A percentile compares a stretch with the other conserved stretches of the same genome.
phyloP scores from a whole-genome alignment of 1,140 invertebrate genomes.

The Eumeta japonica region DNA sequence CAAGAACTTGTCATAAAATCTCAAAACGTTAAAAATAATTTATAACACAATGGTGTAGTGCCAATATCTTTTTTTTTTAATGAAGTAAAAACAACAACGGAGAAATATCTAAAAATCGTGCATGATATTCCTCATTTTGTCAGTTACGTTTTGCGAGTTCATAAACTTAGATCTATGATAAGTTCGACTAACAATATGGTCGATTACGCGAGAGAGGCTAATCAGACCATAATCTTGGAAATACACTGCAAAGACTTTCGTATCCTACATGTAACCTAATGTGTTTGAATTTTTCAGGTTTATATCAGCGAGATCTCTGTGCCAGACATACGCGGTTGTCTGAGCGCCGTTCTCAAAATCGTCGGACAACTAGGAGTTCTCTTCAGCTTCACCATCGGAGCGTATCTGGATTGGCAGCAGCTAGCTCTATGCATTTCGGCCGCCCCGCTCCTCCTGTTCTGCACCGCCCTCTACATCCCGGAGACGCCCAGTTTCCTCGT shows the following conservation, averaged over 20 bases:
- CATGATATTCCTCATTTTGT: too few species aligned
- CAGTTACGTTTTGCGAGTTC: too few species aligned
- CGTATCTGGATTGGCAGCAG: constrained; percentile 81
- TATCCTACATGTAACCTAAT: neutral
- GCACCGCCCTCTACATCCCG: constrained; percentile 62
- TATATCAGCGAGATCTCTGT: constrained; percentile 91
- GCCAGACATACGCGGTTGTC: constrained; percentile 79
- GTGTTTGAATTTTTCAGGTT: constrained; percentile 59
- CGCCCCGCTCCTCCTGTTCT: constrained; percentile 63
- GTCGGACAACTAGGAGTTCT: constrained; percentile 82
- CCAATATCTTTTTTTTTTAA: too few species aligned
- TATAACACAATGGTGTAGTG: too few species aligned
- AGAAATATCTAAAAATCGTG: too few species aligned
- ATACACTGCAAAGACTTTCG: too few species aligned
- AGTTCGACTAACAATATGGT: neutral
- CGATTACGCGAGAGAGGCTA: neutral
- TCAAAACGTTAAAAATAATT: too few species aligned
- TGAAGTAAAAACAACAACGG: too few species aligned
- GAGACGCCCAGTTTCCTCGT: constrained; percentile 72
- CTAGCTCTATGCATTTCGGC: constrained; percentile 76
- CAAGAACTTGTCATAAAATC: too few species aligned
- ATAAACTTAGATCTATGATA: neutral
- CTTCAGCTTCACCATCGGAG: constrained; percentile 79
- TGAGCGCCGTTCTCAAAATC: constrained; percentile 84
- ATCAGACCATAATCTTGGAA: too few species aligned